Percentiles rank a stretch among this genome's conserved stretches.
These are phyloP conservation scores for Hydractinia echinata DNA, from an alignment of 30 jellyfish, hydroid and myxozoan species.

Conservation along the genomic window DNA sequence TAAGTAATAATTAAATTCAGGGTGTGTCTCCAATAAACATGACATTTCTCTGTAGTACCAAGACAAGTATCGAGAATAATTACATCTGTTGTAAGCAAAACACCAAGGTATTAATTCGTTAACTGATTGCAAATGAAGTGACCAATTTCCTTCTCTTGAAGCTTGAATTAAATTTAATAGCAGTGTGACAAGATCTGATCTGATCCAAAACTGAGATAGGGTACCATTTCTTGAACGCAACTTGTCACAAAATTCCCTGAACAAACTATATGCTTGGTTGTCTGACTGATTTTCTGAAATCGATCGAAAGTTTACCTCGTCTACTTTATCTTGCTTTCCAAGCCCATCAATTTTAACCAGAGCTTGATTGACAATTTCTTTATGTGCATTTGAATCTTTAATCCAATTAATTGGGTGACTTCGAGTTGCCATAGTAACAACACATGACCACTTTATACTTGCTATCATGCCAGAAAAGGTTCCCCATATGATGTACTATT, in stretches of 20 bases:
- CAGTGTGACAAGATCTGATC: conserved; percentile 32
- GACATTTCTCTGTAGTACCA: conserved; percentile 20
- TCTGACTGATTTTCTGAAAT: background rate
- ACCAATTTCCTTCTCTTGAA: conserved; percentile 38
- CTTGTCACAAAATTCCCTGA: background rate
- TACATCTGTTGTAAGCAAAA: conserved; percentile 38
- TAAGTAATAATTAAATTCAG: too few relatives aligned
- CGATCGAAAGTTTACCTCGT: too few relatives aligned
- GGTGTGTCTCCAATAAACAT: conserved; percentile 24
- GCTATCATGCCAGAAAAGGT: too few relatives aligned
- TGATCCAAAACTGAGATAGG: conserved; percentile 32
- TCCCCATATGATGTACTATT: too few relatives aligned
- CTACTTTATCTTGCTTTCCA: too few relatives aligned
- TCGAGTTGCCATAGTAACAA: too few relatives aligned
- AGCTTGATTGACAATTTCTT: too few relatives aligned
- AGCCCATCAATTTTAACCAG: too few relatives aligned
- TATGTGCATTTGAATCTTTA: too few relatives aligned
- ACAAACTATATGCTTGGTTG: background rate
- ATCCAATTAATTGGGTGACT: too few relatives aligned
- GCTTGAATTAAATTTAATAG: conserved; percentile 28
- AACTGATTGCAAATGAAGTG: conserved; percentile 20
- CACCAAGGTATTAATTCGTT: conserved; percentile 32
- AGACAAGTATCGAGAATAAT: conserved; percentile 27
- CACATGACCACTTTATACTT: too few relatives aligned
- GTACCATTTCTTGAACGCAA: conserved; percentile 5